A percentile compares a stretch with the other conserved stretches of the same genome.
phyloP scores from a whole-genome alignment of 1,140 invertebrate species.

The Metaphire vulgaris region DNA sequence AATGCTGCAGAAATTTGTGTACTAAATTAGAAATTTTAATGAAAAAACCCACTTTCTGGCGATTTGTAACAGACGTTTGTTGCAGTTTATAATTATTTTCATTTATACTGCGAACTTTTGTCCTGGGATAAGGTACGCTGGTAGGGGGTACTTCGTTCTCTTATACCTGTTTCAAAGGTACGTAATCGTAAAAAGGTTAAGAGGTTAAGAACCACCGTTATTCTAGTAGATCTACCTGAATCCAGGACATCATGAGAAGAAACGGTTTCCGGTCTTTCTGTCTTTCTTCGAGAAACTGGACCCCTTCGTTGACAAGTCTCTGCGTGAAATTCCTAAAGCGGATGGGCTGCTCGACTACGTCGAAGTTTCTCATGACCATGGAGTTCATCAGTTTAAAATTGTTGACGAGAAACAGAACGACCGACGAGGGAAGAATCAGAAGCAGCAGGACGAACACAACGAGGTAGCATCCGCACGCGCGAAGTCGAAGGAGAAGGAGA shows the following conservation, averaged over 20 bases:
- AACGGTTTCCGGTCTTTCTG: constrained; percentile 35
- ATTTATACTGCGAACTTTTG: neutral
- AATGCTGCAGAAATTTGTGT: no score
- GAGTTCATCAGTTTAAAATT: constrained; percentile 44
- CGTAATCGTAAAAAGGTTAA: no score
- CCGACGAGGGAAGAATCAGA: constrained; percentile 27
- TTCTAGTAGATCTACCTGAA: constrained; percentile 36
- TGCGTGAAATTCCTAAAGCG: constrained; percentile 36
- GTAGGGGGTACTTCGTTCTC: neutral
- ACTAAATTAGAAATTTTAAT: no score
- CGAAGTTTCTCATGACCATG: constrained; percentile 42
- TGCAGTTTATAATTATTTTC: neutral
- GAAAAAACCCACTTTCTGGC: no score
- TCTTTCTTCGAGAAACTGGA: constrained; percentile 36
- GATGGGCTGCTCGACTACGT: constrained; percentile 45
- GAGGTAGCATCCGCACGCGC: neutral
- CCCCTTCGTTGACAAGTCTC: constrained; percentile 37
- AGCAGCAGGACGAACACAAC: constrained; percentile 22
- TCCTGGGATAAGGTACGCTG: neutral
- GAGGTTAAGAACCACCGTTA: no score
- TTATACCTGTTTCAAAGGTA: neutral
- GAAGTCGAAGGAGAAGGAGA: constrained; percentile 16
- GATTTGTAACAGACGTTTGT: neutral
- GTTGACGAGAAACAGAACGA: constrained; percentile 25
- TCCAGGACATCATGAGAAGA: constrained; percentile 40